These are phyloP conservation scores for Andrena cerasifolii DNA, from an alignment of 1,140 invertebrate species.

Conservation along the genomic window DNA sequence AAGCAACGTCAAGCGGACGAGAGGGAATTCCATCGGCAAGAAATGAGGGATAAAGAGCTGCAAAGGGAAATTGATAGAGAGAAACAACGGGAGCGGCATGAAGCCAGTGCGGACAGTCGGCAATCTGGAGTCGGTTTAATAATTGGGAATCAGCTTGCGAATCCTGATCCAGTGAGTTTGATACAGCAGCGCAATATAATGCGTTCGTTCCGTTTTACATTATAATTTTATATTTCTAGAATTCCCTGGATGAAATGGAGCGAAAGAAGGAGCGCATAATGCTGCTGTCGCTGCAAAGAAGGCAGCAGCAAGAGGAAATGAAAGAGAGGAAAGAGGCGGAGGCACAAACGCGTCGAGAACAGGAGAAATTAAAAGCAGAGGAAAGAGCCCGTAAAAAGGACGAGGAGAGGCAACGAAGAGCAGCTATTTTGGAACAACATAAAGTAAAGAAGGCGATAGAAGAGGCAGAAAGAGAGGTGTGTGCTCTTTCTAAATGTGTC, in stretches of 20 bases:
- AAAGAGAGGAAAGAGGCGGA: constrained; percentile 93
- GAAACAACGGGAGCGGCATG: constrained; percentile 73
- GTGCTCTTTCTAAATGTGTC: constrained; percentile 30
- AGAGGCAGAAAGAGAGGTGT: constrained; percentile 94
- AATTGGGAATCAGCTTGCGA: constrained; percentile 86
- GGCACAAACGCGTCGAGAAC: constrained; percentile 88
- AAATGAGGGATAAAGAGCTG: constrained; percentile 73
- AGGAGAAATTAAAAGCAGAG: constrained; percentile 93
- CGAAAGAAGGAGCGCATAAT: constrained; percentile 94
- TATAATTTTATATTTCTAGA: constrained; percentile 80
- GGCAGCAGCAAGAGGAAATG: constrained; percentile 94
- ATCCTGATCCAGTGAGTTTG: constrained; percentile 86
- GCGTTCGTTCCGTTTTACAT: background rate
- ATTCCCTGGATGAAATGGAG: constrained; percentile 93
- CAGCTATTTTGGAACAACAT: constrained; percentile 96
- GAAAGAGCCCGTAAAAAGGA: constrained; percentile 93
- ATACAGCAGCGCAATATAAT: background rate
- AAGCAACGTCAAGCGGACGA: constrained; percentile 77
- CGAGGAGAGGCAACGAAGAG: constrained; percentile 93
- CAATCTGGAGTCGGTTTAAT: constrained; percentile 85
- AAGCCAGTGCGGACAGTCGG: constrained; percentile 60
- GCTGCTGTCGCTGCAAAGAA: constrained; percentile 91
- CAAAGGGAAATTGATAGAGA: constrained; percentile 79
- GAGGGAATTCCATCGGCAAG: constrained; percentile 75
- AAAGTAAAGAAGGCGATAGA: constrained; percentile 97